phyloP scores from a whole-genome alignment of 1,140 invertebrate species.

The Hestina assimilis region DNA sequence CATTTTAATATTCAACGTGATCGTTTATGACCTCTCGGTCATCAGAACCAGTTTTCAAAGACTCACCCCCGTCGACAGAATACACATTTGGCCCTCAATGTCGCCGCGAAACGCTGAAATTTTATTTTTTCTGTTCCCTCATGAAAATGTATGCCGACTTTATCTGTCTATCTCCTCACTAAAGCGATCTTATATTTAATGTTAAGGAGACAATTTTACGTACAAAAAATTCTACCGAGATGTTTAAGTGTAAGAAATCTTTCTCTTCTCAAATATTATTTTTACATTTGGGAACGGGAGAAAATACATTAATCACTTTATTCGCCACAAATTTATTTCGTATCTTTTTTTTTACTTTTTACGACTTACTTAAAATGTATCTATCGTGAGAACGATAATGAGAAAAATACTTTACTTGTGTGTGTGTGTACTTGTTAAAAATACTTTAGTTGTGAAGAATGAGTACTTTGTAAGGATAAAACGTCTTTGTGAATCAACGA shows the following conservation, averaged over 20 bases:
- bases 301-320: slow-evolving; percentile 42
- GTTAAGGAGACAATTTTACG: slow-evolving; percentile 61
- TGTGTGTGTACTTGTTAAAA: no score
- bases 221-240: slow-evolving; percentile 45
- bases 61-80: slow-evolving; percentile 43
- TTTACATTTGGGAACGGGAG: slow-evolving; percentile 41
- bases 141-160: slow-evolving; percentile 67
- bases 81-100: slow-evolving; percentile 53
- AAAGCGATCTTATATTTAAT: slow-evolving; percentile 69
- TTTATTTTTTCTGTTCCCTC: slow-evolving; percentile 50
- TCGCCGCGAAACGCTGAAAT: slow-evolving; percentile 45
- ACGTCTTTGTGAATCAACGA: slow-evolving; percentile 12
- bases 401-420: background rate
- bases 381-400: no score
- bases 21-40: slow-evolving; percentile 39
- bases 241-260: slow-evolving; percentile 47
- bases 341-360: slow-evolving; percentile 16
- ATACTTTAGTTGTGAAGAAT: background rate
- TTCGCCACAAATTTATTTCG: slow-evolving; percentile 32
- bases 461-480: background rate
- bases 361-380: no score
- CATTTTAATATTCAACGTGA: slow-evolving; percentile 32
- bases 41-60: slow-evolving; percentile 35
- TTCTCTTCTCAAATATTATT: slow-evolving; percentile 45
- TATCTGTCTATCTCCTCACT: slow-evolving; percentile 64